Percentiles rank a stretch among this genome's conserved stretches.
phyloP scores from a whole-genome alignment of 2,888 invertebrate species.

The Drosophila seclusa region DNA sequence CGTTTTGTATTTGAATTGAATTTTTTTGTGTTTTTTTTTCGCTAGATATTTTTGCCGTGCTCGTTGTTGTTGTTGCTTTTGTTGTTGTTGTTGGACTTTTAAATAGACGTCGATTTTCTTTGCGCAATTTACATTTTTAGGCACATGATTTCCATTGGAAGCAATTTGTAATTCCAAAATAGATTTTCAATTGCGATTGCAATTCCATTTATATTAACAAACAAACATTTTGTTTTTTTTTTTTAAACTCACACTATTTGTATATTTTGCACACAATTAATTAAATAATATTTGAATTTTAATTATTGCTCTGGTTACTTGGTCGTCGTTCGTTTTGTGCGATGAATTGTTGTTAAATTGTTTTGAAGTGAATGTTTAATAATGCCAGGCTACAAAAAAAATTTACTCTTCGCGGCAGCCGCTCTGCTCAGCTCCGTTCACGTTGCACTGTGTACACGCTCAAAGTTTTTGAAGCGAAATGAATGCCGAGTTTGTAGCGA shows the following conservation, averaged over 20 bases:
- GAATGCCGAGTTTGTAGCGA: slow-evolving; percentile 68
- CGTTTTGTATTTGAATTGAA: slow-evolving; percentile 79
- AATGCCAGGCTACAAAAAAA: slow-evolving; percentile 61
- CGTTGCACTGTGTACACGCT: slow-evolving; percentile 69
- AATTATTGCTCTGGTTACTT: slow-evolving; percentile 40
- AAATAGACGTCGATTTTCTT: slow-evolving; percentile 79
- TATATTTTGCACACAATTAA: slow-evolving; percentile 33
- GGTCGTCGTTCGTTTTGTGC: slow-evolving; percentile 50
- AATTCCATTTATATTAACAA: slow-evolving; percentile 45
- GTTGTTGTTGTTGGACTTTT: slow-evolving; percentile 67
- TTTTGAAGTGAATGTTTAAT: slow-evolving; percentile 52
- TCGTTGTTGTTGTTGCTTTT: slow-evolving; percentile 41
- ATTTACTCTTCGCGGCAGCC: slow-evolving; percentile 62
- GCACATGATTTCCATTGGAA: slow-evolving; percentile 80
- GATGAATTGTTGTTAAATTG: slow-evolving; percentile 54
- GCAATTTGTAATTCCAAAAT: slow-evolving; percentile 73
- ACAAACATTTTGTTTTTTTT: slow-evolving; percentile 31
- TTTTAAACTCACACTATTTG: slow-evolving; percentile 26
- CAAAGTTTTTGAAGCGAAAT: slow-evolving; percentile 81
- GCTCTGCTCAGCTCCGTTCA: slow-evolving; percentile 66
- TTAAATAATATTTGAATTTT: slow-evolving; percentile 29
- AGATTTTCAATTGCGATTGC: slow-evolving; percentile 65
- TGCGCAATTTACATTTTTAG: slow-evolving; percentile 82
- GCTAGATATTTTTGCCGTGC: slow-evolving; percentile 68
- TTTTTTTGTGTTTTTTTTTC: slow-evolving; percentile 54